Base-by-base conservation (phyloP, 2,113 vertebrate species). In the Datnioides undecimradiatus region DNA sequence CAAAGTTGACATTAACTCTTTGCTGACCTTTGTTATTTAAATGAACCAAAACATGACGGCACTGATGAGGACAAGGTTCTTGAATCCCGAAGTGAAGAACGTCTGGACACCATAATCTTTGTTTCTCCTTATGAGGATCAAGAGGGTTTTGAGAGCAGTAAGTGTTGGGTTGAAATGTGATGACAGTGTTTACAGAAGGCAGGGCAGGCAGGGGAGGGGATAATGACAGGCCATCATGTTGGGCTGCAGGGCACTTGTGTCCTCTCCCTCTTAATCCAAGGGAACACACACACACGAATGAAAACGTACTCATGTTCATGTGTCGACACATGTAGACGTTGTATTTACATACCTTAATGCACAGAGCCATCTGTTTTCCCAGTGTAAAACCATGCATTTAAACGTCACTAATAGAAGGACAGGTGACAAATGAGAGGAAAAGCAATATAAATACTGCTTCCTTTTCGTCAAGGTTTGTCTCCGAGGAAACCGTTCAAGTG, bases 401-500 rank as follows among this genome's bases (percentile, higher is more conserved):
- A 12, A 8, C 13, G 10, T 34, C 9, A 7, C 14, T 31, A 2
- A 46, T 21, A 14, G 16, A 60, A n/a, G 60, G 27, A 57, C 25
- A 2, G 7, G 11, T 51, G 43, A 52, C 25, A 66, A 51, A 58
- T 73, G 11, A 51, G 59, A 40, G 55, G n/a, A 29, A 36, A 58
- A 58, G 7, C 27, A 17, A 6, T 3, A 33, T 9, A 33, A 43
- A n/a, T 40, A 13, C n/a, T 60, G 40, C 63, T 65, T 76, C n/a
- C 6, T 54, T 77, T 57, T 52, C n/a, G 27, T 81, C 2, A 34
- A 95, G 68, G 85, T 69, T 88, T 49, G 21, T 89, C 91, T 41
- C 86, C 90, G 3, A 86, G 92, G 33, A 92, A 94, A 72, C 91
- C 92, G 3, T 96, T 96, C 21, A 90, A 89, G 38, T 99, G 98